Base-by-base conservation (phyloP, 2,888 invertebrate genomes). In the Plusia festucae region DNA sequence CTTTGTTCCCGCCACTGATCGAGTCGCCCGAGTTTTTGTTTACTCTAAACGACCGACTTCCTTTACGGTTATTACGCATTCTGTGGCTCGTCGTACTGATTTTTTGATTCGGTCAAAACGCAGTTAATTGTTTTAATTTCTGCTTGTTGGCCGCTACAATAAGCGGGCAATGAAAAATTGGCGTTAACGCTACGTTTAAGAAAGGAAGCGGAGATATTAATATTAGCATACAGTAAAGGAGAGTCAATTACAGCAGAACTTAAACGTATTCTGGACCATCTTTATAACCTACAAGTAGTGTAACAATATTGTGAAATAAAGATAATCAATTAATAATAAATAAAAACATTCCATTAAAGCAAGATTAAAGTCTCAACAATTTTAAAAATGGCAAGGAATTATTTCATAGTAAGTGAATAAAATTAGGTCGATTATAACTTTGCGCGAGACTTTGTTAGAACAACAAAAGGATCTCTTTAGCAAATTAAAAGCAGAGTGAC, bases 1-100 rank as follows among this genome's bases (percentile, higher is more conserved):
- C 93, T 94, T 95, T 94, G 94, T 94, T 93, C 91, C 91, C 90
- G 90, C 91, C 91, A 89, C 92, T 90, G 93, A 94, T 94, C 93
- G 92, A 92, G 88, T 93, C 91, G 90, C 91, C 90, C 83, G 86
- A 88, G 90, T 93, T 94, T 94, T 94, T 93, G 94, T 94, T 93
- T 91, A 90, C 89, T 88, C 90, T 90, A 90, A 92, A 91, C 92
- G 91, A 90, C 88, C 90, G 86, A 91, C 93, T 93, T 94, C 93
- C 93, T 92, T 93, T 89, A 91, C 92, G 91, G 91, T 93, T 93
- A 95, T 94, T 94, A 94, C 91, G 90, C 93, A 90, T 91, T 83
- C 91, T 90, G 91, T 86, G 91, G 92, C 87, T 86, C 83, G 85
- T 85, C 88, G 84, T 87, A 86, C 83, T 84, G 82, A 88, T 89